Base-by-base conservation (phyloP, 2,113 vertebrate species). In the Heptranchias perlo region DNA sequence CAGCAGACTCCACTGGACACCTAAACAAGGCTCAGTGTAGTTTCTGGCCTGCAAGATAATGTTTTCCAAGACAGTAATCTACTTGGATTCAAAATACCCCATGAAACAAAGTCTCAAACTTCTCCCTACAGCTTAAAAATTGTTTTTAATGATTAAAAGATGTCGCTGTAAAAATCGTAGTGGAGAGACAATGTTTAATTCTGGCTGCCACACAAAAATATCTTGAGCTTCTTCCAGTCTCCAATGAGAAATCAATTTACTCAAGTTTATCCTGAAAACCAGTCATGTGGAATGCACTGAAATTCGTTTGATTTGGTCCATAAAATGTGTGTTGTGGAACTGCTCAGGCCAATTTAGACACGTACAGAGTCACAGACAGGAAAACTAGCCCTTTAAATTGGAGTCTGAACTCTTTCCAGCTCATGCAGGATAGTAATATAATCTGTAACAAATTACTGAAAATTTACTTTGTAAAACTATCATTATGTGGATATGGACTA, bases 381-480 rank as follows among this genome's bases (percentile, higher is more conserved):
- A 64, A 93, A 6, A 39, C 58, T 62, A 62, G 1, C 89, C 89
- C 54, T 93, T 93, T 39, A 93, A 93, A 62, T 93, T 62, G 89
- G 35, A 93, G 61, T 21, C n/a, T 62, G n/a, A 93, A 93, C 89
- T 21, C 89, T 39, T 39, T 91, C 54, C 89, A 62, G 5, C 89
- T 93, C 89, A 93, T 2, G 7, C 58, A 39, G 61, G 35, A 93
- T 16, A 23, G 89, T 93, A 93, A 93, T 62, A 93, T 93, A 64
- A 93, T 93, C 89, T 93, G 89, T 62, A 62, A 64, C 89, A 93
- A 93, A 91, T 91, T 54, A 58, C 28, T 16, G 87, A 91, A 91
- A 91, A 93, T 64, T 39, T 35, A 93, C 58, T 31, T 54, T 93
- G 58, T 23, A 62, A 93, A 93, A 21, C 89, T 64, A 62, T 39